Evolutionary conservation across 2,888 invertebrate species (phyloP).

Genomic region (Melikaiella ostensackeni): DNA sequence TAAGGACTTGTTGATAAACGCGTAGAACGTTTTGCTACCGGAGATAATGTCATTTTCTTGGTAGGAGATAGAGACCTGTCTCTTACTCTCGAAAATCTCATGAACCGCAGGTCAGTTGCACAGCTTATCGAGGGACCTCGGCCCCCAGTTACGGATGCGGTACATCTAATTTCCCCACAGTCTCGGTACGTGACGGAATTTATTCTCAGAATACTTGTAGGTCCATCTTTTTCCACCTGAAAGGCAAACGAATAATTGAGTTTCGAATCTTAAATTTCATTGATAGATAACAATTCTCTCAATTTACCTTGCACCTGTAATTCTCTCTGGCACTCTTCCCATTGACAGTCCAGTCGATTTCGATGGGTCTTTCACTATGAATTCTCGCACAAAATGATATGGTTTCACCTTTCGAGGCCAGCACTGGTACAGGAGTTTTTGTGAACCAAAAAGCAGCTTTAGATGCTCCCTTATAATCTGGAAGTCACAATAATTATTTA

Average conservation of each 20-base stretch:
- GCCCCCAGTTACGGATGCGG: constrained; percentile 63
- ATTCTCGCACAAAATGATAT: constrained; percentile 80
- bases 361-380: constrained; percentile 75
- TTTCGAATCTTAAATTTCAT: background rate
- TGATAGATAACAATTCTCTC: background rate
- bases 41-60: constrained; percentile 28
- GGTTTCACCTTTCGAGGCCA: constrained; percentile 77
- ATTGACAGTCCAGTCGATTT: constrained; percentile 80
- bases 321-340: constrained; percentile 76
- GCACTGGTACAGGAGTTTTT: constrained; percentile 79
- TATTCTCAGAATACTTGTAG: constrained; percentile 81
- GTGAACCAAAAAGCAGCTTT: constrained; percentile 76
- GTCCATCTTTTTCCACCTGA: constrained; percentile 78
- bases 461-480: constrained; percentile 64
- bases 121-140: constrained; percentile 69
- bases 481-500: background rate
- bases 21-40: constrained; percentile 14
- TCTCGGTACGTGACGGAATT: constrained; percentile 79
- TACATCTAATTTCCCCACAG: constrained; percentile 78
- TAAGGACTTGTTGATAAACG: constrained; percentile 9
- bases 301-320: constrained; percentile 70
- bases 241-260: background rate
- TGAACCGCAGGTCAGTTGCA: constrained; percentile 67
- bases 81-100: constrained; percentile 31
- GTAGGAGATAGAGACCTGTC: constrained; percentile 20